phyloP scores from a whole-genome alignment of 30 jellyfish, hydroid and myxozoan species.

The Pelagia noctiluca region DNA sequence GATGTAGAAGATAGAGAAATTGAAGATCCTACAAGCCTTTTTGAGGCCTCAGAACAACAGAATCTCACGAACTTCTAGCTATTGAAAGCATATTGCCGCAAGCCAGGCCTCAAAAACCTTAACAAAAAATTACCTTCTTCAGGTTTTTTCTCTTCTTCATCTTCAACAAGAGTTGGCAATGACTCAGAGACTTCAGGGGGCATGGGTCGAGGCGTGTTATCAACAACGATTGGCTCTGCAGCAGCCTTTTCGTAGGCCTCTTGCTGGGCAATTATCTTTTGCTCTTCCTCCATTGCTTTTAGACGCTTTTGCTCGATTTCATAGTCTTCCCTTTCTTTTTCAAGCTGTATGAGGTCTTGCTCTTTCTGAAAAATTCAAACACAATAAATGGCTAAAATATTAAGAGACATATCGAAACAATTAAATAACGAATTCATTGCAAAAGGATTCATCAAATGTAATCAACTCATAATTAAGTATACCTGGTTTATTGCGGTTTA shows the following conservation, averaged over 20 bases:
- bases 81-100: background rate
- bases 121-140: constrained; percentile 22
- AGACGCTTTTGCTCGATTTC: constrained; percentile 58
- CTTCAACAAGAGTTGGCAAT: constrained; percentile 47
- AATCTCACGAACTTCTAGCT: too few species aligned
- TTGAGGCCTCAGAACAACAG: too few species aligned
- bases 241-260: constrained; percentile 60
- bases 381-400: background rate
- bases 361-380: constrained; percentile 28
- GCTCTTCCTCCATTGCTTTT: constrained; percentile 82
- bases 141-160: constrained; percentile 56
- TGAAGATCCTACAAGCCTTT: too few species aligned
- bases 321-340: constrained; percentile 61
- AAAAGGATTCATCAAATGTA: too few species aligned
- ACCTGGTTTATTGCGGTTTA: too few species aligned
- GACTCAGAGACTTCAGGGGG: constrained; percentile 28
- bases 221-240: constrained; percentile 37
- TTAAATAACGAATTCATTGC: too few species aligned
- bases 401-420: too few species aligned
- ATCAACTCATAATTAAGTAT: too few species aligned
- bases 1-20: too few species aligned
- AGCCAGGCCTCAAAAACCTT: background rate
- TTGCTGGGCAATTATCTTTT: constrained; percentile 65
- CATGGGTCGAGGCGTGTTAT: constrained; percentile 11
- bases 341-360: constrained; percentile 58